Conservation (phyloP, 2,113 vertebrate species). For the Rostratula benghalensis region DNA sequence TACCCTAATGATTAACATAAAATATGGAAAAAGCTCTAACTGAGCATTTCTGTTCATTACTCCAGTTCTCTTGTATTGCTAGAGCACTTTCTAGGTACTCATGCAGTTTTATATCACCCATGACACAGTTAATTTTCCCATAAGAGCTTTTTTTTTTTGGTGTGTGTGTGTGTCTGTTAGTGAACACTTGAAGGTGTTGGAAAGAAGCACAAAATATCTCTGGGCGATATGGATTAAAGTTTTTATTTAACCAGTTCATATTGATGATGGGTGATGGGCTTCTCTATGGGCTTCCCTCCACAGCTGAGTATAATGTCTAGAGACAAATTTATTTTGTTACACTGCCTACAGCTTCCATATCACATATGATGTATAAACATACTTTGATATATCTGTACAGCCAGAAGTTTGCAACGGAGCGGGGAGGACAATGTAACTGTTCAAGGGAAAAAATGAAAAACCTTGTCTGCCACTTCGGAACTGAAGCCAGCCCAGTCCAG, state of each 20-base stretch:
- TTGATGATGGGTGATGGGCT: background rate
- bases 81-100: background rate
- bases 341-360: background rate
- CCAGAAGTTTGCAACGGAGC: background rate
- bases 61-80: slow-evolving; percentile 13
- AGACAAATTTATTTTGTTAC: background rate
- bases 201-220: background rate
- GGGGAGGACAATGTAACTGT: background rate
- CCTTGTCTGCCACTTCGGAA: background rate
- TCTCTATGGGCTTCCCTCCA: background rate
- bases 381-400: background rate
- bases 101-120: slow-evolving; percentile 15
- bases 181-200: background rate
- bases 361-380: background rate
- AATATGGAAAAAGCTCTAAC: slow-evolving; percentile 52
- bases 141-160: background rate
- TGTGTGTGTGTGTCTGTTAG: background rate
- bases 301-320: background rate
- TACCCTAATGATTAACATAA: slow-evolving; percentile 59
- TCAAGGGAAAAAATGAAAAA: slow-evolving; percentile 6
- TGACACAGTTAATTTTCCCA: background rate
- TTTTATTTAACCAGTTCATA: background rate
- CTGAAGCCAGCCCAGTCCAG: background rate
- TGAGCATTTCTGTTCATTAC: slow-evolving; percentile 53
- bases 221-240: background rate